Evolutionary conservation across 2,113 vertebrate genomes (phyloP), one percentile per base, ranked within the genome.

Genomic region (Callocephalon fimbriatum): DNA sequence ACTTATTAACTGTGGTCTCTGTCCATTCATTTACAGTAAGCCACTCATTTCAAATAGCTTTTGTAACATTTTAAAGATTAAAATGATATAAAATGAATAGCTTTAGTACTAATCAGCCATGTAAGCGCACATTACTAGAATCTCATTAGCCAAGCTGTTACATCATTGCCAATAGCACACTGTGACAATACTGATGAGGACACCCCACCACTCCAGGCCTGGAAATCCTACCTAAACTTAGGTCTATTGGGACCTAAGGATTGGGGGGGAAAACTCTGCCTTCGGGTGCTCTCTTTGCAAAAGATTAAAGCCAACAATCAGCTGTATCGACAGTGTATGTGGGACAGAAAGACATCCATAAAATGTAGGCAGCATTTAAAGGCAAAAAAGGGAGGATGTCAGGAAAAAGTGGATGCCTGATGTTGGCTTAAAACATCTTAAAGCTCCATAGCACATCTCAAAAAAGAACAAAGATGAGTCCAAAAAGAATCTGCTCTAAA

Each of bases 1-100:
- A 91, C 86, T 96, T 97, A 93, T 97, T 96, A 91, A 93, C 76
- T 93, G 86, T 94, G 63, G 93, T 97, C 91, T 93, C 71, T 83
- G 56, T 90, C 88, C 63, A 71, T 97, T 96, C 96, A 86, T 83
- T 96, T 97, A 95, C 94, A 97, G 97, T 88, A 97, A 97, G 70
- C 66, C 66, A 85, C 89, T 97, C 92, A 92, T 97, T 96, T 95
- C 88, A 93, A 96, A 97, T 92, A 93, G 94, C 86, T 93, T 97
- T 93, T 84, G 73, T 92, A 95, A 84, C 92, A 94, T 97, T 97
- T 97, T 95, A 84, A 95, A 96, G 96, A 97, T 97, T 97, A 97
- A 87, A 96, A 95, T 84, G 19, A 94, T 95, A 92, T 79, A 90
- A 96, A 97, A 95, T 89, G 53, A 93, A 97, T 96, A 96, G 79